A percentile compares a stretch with the other conserved stretches of the same genome.
Conservation (phyloP, 37 sponge, comb jelly and placozoan genomes). For the Crambe crambe region DNA sequence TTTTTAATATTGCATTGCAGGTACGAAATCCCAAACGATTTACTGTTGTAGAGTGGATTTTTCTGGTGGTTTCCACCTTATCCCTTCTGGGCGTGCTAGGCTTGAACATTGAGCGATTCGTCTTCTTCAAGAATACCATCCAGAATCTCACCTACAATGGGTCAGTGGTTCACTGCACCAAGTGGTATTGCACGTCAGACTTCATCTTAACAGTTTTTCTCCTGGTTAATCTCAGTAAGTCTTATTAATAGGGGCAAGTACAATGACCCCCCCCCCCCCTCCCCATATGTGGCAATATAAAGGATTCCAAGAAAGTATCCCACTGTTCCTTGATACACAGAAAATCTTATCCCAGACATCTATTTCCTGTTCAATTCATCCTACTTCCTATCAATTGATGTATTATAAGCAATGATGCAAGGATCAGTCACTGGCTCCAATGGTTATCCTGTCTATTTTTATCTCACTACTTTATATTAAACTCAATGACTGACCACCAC, state of each 20-base stretch:
- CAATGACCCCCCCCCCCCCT: neutral
- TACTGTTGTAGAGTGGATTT: conserved; percentile 57
- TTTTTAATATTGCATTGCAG: conserved; percentile 32
- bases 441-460: no score
- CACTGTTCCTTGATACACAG: neutral
- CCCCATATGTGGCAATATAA: neutral
- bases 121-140: neutral
- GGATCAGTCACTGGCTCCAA: no score
- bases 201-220: conserved; percentile 34
- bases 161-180: neutral
- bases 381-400: no score
- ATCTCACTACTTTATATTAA: no score
- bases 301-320: no score
- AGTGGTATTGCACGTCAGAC: conserved; percentile 47
- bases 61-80: conserved; percentile 28
- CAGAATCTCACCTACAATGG: neutral
- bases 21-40: conserved; percentile 40
- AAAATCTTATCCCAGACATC: no score
- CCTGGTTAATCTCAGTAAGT: conserved; percentile 36
- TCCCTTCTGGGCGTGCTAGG: conserved; percentile 34
- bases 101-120: conserved; percentile 42
- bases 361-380: no score
- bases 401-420: no score
- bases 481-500: no score
- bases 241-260: neutral